phyloP scores from a whole-genome alignment of 2,888 invertebrate species.

The Tetropium fuscum region DNA sequence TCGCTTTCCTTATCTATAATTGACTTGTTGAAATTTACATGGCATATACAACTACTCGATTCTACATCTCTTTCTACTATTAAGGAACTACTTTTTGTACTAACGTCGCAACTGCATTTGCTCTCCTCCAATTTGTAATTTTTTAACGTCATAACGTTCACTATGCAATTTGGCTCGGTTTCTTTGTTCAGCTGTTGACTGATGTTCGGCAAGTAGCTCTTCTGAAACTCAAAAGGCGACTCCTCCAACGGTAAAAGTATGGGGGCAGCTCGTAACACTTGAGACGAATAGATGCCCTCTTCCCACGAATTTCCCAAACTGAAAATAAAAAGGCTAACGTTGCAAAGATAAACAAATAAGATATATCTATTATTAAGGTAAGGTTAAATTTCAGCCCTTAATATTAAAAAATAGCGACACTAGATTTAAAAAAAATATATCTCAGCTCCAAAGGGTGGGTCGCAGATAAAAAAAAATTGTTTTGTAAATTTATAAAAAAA shows the following conservation, averaged over 20 bases:
- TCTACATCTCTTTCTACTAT: constrained; percentile 39
- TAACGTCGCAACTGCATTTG: constrained; percentile 44
- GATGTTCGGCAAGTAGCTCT: background rate
- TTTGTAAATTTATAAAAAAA: too few species aligned
- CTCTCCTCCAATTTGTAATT: constrained; percentile 16
- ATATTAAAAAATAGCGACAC: too few species aligned
- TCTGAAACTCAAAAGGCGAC: constrained; percentile 4
- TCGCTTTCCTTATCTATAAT: constrained; percentile 33
- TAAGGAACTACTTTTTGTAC: constrained; percentile 56
- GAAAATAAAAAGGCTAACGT: constrained; percentile 39
- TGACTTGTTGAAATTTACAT: constrained; percentile 48
- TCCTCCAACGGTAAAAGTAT: constrained; percentile 64
- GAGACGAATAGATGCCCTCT: constrained; percentile 68
- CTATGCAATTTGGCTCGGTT: constrained; percentile 43
- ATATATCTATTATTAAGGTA: too few species aligned
- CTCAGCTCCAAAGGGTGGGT: too few species aligned
- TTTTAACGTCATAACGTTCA: constrained; percentile 34
- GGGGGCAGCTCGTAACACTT: constrained; percentile 65
- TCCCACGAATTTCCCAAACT: constrained; percentile 70
- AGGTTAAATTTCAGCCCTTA: too few species aligned
- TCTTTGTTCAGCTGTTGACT: constrained; percentile 11
- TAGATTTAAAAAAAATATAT: too few species aligned
- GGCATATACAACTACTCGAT: constrained; percentile 39
- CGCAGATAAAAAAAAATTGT: too few species aligned
- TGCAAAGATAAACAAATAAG: too few species aligned